Evolutionary conservation across 2,113 vertebrate species (phyloP).

Genomic region (Eretmochelys imbricata): DNA sequence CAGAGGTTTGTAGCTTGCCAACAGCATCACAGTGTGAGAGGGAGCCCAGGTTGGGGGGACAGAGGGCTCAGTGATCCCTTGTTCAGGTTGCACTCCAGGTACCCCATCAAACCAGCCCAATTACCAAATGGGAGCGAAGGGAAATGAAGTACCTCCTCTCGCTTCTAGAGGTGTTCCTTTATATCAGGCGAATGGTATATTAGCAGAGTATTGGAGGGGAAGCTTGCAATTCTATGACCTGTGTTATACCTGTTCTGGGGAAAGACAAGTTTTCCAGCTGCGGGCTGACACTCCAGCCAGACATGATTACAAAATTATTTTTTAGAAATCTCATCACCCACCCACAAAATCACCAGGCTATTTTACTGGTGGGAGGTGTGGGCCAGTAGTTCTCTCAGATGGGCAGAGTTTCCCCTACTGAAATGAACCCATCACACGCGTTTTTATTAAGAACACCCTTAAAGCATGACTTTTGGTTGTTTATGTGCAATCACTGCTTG

Average conservation of each 20-base stretch:
- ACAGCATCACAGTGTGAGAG: too few species aligned
- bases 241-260: accelerated
- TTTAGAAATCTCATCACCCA: neutral
- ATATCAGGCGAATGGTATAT: neutral
- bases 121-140: neutral
- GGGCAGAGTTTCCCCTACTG: neutral
- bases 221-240: neutral
- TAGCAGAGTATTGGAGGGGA: neutral
- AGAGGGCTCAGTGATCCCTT: too few species aligned
- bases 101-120: neutral
- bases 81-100: too few species aligned
- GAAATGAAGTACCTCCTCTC: neutral
- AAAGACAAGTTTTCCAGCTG: accelerated
- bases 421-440: neutral
- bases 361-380: neutral
- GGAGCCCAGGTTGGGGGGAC: too few species aligned
- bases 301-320: neutral
- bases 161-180: accelerated
- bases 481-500: constrained; percentile 43
- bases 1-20: too few species aligned
- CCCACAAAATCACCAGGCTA: neutral
- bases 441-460: neutral
- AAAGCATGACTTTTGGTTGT: neutral
- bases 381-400: neutral
- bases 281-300: neutral